These are phyloP conservation scores for Nymphalis io DNA, from an alignment of 1,140 invertebrate genomes.

Conservation along the genomic window DNA sequence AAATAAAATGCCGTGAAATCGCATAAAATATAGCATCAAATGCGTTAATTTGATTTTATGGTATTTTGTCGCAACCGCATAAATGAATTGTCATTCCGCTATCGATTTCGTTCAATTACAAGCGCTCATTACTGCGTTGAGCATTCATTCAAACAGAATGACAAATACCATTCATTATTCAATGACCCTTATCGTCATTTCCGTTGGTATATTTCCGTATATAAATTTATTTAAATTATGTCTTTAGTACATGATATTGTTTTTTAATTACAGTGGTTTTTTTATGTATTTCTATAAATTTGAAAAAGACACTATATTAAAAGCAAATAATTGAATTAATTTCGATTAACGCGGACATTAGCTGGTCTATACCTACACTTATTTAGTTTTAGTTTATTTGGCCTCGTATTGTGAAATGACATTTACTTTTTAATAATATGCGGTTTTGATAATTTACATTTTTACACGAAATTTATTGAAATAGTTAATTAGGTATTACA, in stretches of 20 bases:
- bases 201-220: not conserved
- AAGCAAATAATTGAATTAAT: too few species aligned
- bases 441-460: too few species aligned
- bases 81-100: not conserved
- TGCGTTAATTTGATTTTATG: conserved; percentile 17
- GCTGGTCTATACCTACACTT: too few species aligned
- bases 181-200: not conserved
- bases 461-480: too few species aligned
- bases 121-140: not conserved
- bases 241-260: not conserved
- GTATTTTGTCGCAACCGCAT: conserved; percentile 12
- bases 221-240: too few species aligned
- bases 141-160: conserved; percentile 12
- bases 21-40: not conserved
- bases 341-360: too few species aligned
- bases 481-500: too few species aligned
- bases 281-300: not conserved
- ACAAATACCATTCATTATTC: not conserved
- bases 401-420: too few species aligned
- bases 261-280: not conserved
- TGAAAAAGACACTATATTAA: too few species aligned
- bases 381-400: too few species aligned
- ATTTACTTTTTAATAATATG: too few species aligned
- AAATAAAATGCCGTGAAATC: not conserved
- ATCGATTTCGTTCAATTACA: conserved; percentile 15